phyloP scores from a whole-genome alignment of 1,140 invertebrate genomes.

The Drosophila repleta region DNA sequence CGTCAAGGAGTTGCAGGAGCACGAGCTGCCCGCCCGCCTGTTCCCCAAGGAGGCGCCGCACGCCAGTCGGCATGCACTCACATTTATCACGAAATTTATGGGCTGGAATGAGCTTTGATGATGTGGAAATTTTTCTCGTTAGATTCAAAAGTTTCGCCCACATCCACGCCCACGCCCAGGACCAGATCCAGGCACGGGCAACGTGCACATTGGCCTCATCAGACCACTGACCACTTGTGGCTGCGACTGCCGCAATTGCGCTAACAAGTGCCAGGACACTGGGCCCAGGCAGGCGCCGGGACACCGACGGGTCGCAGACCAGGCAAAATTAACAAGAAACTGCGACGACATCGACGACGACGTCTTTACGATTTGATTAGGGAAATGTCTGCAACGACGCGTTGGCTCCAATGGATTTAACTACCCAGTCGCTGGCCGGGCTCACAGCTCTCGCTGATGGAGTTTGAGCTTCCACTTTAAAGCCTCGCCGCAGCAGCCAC shows the following conservation, averaged over 20 bases:
- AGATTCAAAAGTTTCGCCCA: constrained; percentile 73
- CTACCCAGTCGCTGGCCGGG: background rate
- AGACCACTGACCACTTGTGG: constrained; percentile 74
- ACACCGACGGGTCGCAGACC: constrained; percentile 47
- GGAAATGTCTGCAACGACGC: constrained; percentile 66
- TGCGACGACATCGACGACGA: constrained; percentile 60
- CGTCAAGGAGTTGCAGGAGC: constrained; percentile 58
- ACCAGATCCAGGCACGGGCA: constrained; percentile 15
- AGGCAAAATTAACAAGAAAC: constrained; percentile 72
- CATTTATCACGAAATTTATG: constrained; percentile 83
- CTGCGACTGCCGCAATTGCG: constrained; percentile 43
- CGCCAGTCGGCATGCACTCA: constrained; percentile 49
- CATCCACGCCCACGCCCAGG: constrained; percentile 32
- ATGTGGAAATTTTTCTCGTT: constrained; percentile 84
- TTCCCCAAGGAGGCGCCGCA: constrained; percentile 46
- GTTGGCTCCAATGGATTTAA: constrained; percentile 9
- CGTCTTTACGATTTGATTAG: constrained; percentile 70
- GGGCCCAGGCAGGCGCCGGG: constrained; percentile 1
- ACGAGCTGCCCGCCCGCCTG: constrained; percentile 5
- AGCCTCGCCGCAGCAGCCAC: constrained; percentile 31
- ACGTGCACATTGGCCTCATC: constrained; percentile 65
- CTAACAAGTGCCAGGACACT: constrained; percentile 55
- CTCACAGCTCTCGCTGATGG: background rate
- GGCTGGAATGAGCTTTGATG: constrained; percentile 83
- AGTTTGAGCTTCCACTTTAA: constrained; percentile 9